A percentile compares a stretch with the other conserved stretches of the same genome.
These are phyloP conservation scores for Sparus aurata DNA, from an alignment of 2,797 vertebrate species.

Conservation along the genomic window DNA sequence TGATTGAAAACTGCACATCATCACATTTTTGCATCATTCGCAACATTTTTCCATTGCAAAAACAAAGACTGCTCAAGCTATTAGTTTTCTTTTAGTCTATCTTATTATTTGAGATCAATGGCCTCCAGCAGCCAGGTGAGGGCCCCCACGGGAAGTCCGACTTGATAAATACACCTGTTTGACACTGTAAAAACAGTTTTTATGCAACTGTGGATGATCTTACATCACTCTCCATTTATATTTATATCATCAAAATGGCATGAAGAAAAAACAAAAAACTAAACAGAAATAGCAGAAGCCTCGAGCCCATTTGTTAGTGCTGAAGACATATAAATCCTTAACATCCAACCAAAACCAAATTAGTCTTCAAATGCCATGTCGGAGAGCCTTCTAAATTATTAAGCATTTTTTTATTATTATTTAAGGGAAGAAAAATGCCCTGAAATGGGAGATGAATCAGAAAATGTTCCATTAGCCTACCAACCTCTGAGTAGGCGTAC, in stretches of 20 bases:
- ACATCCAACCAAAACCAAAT: neutral
- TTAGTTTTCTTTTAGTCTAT: too few relatives aligned
- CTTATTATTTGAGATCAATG: too few relatives aligned
- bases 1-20: too few relatives aligned
- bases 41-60: too few relatives aligned
- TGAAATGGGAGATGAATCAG: slow-evolving; percentile 11
- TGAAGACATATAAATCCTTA: neutral
- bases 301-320: neutral
- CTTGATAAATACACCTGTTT: neutral
- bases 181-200: neutral
- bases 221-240: neutral
- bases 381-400: neutral
- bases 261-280: too few relatives aligned
- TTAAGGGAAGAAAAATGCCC: neutral
- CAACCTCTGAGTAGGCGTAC: neutral
- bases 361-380: neutral
- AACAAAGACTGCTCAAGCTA: too few relatives aligned
- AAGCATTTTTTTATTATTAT: neutral
- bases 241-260: neutral
- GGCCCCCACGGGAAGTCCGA: too few relatives aligned
- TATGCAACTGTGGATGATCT: too few relatives aligned
- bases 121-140: too few relatives aligned
- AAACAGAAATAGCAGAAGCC: neutral
- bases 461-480: neutral
- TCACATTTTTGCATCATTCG: too few relatives aligned